phyloP scores from a whole-genome alignment of 2,888 invertebrate genomes.

The Tanypteryx hageni region DNA sequence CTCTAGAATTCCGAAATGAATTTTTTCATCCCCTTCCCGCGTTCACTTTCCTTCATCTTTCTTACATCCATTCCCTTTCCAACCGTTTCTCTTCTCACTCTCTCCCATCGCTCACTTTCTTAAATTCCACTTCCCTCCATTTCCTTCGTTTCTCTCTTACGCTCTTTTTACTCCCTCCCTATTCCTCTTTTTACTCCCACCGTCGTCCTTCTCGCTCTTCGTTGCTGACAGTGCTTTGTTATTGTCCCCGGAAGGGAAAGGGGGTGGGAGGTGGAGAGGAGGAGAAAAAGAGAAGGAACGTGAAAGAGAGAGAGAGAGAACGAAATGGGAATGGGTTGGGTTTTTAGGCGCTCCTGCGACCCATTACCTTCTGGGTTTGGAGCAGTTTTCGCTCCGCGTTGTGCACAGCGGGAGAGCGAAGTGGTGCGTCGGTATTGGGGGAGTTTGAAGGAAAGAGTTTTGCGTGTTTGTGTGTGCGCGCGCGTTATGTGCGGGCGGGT shows the following conservation, averaged over 20 bases:
- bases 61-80: not conserved
- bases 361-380: too few species aligned
- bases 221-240: not conserved
- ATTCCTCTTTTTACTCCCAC: not conserved
- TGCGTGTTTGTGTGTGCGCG: too few species aligned
- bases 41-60: not conserved
- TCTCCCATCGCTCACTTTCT: not conserved
- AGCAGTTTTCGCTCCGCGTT: too few species aligned
- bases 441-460: too few species aligned
- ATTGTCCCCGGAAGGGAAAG: not conserved
- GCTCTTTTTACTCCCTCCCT: not conserved
- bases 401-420: too few species aligned
- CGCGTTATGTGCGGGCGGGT: too few species aligned
- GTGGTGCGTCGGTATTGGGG: too few species aligned
- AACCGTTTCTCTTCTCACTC: not conserved
- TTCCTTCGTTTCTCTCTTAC: not conserved
- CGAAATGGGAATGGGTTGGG: too few species aligned
- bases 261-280: not conserved
- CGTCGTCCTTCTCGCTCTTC: not conserved
- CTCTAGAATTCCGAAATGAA: not conserved
- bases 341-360: too few species aligned
- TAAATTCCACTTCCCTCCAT: conserved; percentile 13
- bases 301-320: not conserved
- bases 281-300: not conserved
- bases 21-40: not conserved